Evolutionary conservation across 1,140 invertebrate genomes (phyloP).

Genomic region (Magallana gigas): DNA sequence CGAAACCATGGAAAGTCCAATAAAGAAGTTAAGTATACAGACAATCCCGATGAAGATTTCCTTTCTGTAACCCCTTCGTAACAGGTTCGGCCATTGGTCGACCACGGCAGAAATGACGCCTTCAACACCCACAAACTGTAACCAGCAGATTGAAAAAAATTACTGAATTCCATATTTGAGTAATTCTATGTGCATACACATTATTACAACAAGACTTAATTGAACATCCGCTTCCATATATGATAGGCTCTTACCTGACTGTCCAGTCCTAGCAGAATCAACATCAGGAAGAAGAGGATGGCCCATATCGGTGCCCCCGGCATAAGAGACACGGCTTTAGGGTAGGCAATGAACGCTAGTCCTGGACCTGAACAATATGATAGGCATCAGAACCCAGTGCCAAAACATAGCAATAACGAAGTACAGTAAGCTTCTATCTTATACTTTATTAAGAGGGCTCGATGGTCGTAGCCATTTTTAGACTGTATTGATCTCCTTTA

Average conservation of each 20-base stretch:
- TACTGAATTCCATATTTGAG: too few relatives aligned
- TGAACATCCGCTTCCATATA: too few relatives aligned
- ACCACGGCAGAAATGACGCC: slow-evolving; percentile 88
- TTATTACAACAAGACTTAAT: too few relatives aligned
- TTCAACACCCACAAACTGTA: slow-evolving; percentile 89
- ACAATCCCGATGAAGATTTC: slow-evolving; percentile 83
- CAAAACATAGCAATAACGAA: too few relatives aligned
- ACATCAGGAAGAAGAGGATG: slow-evolving; percentile 88
- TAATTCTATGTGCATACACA: too few relatives aligned
- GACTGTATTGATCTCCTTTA: too few relatives aligned
- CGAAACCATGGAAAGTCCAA: slow-evolving; percentile 86
- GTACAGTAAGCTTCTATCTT: too few relatives aligned
- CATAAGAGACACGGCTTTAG: slow-evolving; percentile 89
- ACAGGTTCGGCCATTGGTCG: slow-evolving; percentile 84
- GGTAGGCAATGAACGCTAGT: slow-evolving; percentile 87
- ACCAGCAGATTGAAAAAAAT: neutral
- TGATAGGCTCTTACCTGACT: slow-evolving; percentile 71
- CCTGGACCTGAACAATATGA: slow-evolving; percentile 80
- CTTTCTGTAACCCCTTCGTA: slow-evolving; percentile 79
- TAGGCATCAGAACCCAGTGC: neutral
- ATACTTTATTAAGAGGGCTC: too few relatives aligned
- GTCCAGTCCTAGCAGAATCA: slow-evolving; percentile 78
- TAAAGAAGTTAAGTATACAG: slow-evolving; percentile 83
- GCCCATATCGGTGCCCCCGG: slow-evolving; percentile 91
- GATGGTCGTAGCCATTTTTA: too few relatives aligned